Evolutionary conservation across 2,797 vertebrate species (phyloP).

Genomic region (Chloroceryle amazona): DNA sequence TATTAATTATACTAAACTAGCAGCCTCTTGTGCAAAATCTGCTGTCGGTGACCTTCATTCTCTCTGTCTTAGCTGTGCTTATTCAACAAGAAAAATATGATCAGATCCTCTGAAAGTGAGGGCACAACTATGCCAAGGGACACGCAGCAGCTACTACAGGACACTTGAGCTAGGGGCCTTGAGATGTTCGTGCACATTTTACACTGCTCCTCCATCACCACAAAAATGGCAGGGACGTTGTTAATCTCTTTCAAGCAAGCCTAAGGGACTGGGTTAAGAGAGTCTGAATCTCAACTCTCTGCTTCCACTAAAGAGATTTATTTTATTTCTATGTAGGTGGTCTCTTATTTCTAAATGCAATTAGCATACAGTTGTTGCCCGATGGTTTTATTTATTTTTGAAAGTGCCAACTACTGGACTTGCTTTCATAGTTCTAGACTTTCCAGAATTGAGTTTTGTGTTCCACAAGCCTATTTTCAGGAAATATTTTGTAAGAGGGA

Average conservation of each 20-base stretch:
- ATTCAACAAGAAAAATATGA: not conserved
- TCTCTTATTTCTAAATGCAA: slow-evolving; percentile 59
- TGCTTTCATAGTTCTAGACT: slow-evolving; percentile 60
- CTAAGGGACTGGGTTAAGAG: not conserved
- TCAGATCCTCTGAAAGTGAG: fast-evolving
- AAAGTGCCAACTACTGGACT: slow-evolving; percentile 60
- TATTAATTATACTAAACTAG: not conserved
- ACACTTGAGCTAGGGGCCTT: fast-evolving
- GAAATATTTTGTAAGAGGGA: slow-evolving; percentile 66
- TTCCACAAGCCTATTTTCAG: slow-evolving; percentile 60
- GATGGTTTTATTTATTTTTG: slow-evolving; percentile 66
- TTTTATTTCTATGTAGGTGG: slow-evolving; percentile 50
- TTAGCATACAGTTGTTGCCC: slow-evolving; percentile 64
- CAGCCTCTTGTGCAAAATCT: not conserved
- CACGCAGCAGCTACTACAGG: fast-evolving
- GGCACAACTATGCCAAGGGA: not conserved
- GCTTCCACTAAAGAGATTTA: slow-evolving; percentile 37
- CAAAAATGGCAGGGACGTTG: not conserved
- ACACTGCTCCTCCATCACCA: not conserved
- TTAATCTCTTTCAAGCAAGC: not conserved
- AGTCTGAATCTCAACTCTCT: not conserved
- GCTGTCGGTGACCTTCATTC: not conserved
- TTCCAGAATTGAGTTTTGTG: slow-evolving; percentile 58
- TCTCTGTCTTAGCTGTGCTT: not conserved
- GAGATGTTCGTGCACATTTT: not conserved